Evolutionary conservation across 2,113 vertebrate species (phyloP).

Genomic region (Centrocercus urophasianus): DNA sequence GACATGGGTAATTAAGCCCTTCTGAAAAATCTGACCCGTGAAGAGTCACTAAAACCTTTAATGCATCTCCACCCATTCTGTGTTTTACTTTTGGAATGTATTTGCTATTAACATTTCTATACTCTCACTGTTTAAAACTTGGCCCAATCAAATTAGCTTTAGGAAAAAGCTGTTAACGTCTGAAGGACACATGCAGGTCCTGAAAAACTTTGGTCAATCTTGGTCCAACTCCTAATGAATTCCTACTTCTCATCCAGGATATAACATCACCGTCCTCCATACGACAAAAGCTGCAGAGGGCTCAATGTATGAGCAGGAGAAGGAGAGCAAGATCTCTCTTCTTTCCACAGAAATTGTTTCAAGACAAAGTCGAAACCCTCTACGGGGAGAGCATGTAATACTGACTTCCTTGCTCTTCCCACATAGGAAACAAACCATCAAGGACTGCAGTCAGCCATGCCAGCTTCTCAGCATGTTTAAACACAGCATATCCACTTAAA

Average conservation of each 20-base stretch:
- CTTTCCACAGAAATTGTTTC: not conserved
- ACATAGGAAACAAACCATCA: not conserved
- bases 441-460: not conserved
- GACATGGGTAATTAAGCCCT: not conserved
- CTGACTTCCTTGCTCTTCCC: not conserved
- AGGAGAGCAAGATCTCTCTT: not conserved
- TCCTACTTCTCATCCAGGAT: conserved; percentile 52
- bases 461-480: not conserved
- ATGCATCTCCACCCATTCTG: conserved; percentile 17
- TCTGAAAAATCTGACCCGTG: not conserved
- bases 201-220: not conserved
- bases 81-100: conserved; percentile 33
- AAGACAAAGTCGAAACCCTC: not conserved
- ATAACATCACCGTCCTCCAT: conserved; percentile 9
- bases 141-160: conserved; percentile 25
- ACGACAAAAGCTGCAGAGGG: not conserved
- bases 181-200: not conserved
- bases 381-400: not conserved
- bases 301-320: not conserved
- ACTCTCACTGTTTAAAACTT: conserved; percentile 32
- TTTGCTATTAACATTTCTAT: conserved; percentile 25
- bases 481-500: not conserved
- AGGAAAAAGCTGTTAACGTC: conserved; percentile 68
- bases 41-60: not conserved
- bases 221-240: conserved; percentile 48